A percentile compares a stretch with the other conserved stretches of the same genome.
Conservation (phyloP, 2,113 vertebrate species). For the Junco hyemalis region DNA sequence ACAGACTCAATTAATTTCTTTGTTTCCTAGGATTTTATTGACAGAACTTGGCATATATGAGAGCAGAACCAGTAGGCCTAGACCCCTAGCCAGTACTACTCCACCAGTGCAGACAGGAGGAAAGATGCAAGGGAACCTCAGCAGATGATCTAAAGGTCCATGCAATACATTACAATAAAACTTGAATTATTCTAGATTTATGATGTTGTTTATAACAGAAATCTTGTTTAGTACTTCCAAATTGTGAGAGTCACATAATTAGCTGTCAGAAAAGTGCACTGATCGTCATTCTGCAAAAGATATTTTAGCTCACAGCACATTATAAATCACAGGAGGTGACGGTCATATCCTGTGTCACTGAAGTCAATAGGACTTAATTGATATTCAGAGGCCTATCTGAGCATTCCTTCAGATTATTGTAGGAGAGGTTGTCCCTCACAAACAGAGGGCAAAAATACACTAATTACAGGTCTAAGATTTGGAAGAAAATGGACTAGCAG, state of each 20-base stretch:
- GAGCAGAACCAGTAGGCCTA: background rate
- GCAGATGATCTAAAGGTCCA: background rate
- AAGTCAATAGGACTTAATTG: conserved; percentile 32
- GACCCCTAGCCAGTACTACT: background rate
- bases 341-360: background rate
- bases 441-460: background rate
- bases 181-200: conserved; percentile 52
- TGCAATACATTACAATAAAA: conserved; percentile 28
- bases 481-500: background rate
- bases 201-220: conserved; percentile 57
- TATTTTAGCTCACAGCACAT: conserved; percentile 31
- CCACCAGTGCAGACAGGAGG: background rate
- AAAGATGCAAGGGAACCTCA: background rate
- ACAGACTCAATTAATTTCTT: background rate
- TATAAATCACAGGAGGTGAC: conserved; percentile 25
- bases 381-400: background rate
- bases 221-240: conserved; percentile 54
- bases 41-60: background rate
- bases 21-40: background rate
- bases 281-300: conserved; percentile 40
- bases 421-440: background rate
- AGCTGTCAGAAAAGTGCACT: conserved; percentile 58
- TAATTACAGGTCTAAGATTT: background rate
- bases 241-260: conserved; percentile 44
- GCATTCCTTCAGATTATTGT: background rate